Percentiles rank a stretch among this genome's conserved stretches.
Evolutionary conservation across 2,797 vertebrate species (phyloP).

Genomic region (Fundulus diaphanus): DNA sequence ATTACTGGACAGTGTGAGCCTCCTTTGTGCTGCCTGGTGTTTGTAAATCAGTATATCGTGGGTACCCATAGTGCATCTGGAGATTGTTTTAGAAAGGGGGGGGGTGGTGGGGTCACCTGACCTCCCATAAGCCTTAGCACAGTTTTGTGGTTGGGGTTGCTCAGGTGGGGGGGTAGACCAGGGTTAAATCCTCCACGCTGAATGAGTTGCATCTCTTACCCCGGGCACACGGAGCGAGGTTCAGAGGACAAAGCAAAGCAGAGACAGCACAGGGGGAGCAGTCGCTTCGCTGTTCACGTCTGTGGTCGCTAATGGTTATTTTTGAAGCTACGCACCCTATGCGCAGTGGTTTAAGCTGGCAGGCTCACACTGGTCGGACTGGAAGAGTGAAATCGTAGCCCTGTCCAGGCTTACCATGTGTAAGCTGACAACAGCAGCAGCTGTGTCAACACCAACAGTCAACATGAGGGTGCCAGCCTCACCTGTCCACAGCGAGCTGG

Average conservation of each 20-base stretch:
- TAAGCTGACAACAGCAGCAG: conserved; percentile 64
- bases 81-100: conserved; percentile 41
- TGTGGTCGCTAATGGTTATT: conserved; percentile 1
- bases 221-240: conserved; percentile 1
- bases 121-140: conserved; percentile 43
- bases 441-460: conserved; percentile 70
- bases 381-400: conserved; percentile 23
- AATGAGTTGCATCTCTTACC: conserved; percentile 16
- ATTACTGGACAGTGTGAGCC: conserved; percentile 26
- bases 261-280: not conserved
- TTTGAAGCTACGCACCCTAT: not conserved
- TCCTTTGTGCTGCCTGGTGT: conserved; percentile 50
- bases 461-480: conserved; percentile 56
- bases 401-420: conserved; percentile 49
- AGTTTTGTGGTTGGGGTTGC: conserved; percentile 29
- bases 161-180: conserved; percentile 52
- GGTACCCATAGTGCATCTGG: conserved; percentile 35
- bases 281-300: not conserved
- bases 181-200: conserved; percentile 36
- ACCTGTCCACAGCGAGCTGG: conserved; percentile 66
- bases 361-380: not conserved
- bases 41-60: conserved; percentile 65
- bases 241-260: not conserved
- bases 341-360: not conserved
- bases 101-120: conserved; percentile 41